A percentile compares a stretch with the other conserved stretches of the same genome.
Conservation (phyloP, 2,113 vertebrate species). For the Trematocara stigmaticum region DNA sequence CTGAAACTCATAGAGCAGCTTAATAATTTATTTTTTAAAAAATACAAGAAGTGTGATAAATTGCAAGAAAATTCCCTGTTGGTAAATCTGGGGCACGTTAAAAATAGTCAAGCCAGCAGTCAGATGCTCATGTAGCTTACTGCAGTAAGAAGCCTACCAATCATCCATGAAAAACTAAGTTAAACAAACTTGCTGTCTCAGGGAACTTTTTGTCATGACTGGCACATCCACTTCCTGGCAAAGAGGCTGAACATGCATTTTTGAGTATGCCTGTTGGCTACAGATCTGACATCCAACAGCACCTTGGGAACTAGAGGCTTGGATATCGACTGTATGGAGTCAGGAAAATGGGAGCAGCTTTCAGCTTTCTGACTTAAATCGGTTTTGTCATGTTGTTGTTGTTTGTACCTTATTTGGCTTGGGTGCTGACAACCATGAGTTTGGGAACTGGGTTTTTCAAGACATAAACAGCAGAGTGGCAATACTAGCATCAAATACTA, state of each 20-base stretch:
- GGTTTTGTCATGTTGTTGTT: slow-evolving; percentile 50
- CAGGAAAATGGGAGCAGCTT: slow-evolving; percentile 20
- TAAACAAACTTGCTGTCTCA: slow-evolving; percentile 61
- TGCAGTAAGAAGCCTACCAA: slow-evolving; percentile 25
- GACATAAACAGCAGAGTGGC: background rate
- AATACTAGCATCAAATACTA: background rate
- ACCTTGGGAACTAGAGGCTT: slow-evolving; percentile 42
- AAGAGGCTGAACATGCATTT: slow-evolving; percentile 67
- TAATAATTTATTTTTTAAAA: background rate
- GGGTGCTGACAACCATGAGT: slow-evolving; percentile 16
- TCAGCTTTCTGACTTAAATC: slow-evolving; percentile 48
- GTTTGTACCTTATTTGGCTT: slow-evolving; percentile 27
- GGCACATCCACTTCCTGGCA: slow-evolving; percentile 48
- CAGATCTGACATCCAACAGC: slow-evolving; percentile 56
- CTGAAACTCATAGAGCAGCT: background rate
- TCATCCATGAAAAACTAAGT: slow-evolving; percentile 50
- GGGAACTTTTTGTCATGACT: slow-evolving; percentile 57
- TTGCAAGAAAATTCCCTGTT: background rate
- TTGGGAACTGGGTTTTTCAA: slow-evolving; percentile 3
- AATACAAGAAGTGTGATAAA: background rate
- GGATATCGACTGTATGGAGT: slow-evolving; percentile 38
- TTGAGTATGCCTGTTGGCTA: slow-evolving; percentile 52
- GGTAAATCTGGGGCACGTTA: slow-evolving; percentile 39
- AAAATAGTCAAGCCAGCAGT: slow-evolving; percentile 49
- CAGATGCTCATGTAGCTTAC: slow-evolving; percentile 17